Evolutionary conservation across 2,888 invertebrate species (phyloP), one percentile per base, ranked within the genome.

Genomic region (Calephelis perditalis): DNA sequence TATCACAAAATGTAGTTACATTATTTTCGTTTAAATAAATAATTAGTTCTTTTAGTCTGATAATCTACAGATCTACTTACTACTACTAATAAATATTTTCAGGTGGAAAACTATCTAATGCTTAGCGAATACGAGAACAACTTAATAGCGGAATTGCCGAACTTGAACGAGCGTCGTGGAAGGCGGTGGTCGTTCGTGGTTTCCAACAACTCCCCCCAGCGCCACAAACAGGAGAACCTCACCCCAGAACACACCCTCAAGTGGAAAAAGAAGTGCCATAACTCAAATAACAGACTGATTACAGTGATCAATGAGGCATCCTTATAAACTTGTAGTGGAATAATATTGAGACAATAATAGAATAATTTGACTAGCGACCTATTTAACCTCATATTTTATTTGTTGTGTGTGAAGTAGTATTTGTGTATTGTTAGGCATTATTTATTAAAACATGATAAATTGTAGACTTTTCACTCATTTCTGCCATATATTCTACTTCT

Each of bases 111-210:
- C 86, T 96, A 95, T 79, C 87, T 96, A 72, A 96, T 96, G 95
- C 92, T 96, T 67, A 95, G 95, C 73, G 96, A 96, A 81, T 96
- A 95, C 81, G 96, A 96, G 79, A 96, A 96, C 86, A 96, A 96
- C 80, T 85, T 96, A 63, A 95, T 95, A 73, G 95, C 95, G 2
- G 95, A 95, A 79, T 92, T 95, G 86, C 95, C 95, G 26, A 94
- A 93, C 71, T 88, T 95, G 72, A 92, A 94, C 82, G 95, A 95
- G 77, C 91, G 94, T 54, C 93, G 93, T 65, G 94, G 93, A 11
- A 86, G 95, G 55, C 91, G 95, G 56, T 95, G 95, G 95, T 95
- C 95, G 10, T 83, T 94, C 63, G 94, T 94, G 3, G 91, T 91
- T 8, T 84, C 83, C 40, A 85, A 84, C 70, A 78, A 81, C 36